A percentile compares a stretch with the other conserved stretches of the same genome.
Conservation (phyloP, 2,113 vertebrate species). For the Nicator chloris region DNA sequence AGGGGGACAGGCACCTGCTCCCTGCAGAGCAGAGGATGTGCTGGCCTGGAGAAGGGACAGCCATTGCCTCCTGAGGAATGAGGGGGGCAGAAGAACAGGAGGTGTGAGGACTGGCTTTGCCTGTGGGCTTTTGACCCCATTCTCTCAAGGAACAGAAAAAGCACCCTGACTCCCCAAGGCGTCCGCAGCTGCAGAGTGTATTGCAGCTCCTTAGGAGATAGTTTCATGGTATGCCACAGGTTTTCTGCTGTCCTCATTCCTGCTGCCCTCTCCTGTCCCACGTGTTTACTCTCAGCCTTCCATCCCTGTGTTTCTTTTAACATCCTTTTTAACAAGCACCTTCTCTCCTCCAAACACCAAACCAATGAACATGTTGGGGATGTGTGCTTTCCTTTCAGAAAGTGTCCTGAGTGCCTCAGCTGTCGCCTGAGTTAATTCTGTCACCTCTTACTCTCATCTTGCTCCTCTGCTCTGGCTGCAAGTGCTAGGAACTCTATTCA, state of each 20-base stretch:
- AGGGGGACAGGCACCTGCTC: fast-evolving
- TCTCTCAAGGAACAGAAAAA: not conserved
- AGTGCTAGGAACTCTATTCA: not conserved
- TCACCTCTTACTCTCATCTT: not conserved
- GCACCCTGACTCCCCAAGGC: not conserved
- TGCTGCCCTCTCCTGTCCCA: not conserved
- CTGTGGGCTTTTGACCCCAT: not conserved
- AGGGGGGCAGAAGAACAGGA: not conserved
- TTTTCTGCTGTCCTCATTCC: not conserved
- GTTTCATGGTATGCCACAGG: not conserved
- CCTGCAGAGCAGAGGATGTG: fast-evolving
- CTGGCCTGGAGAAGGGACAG: not conserved
- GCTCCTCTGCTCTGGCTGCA: not conserved
- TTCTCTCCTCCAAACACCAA: not conserved
- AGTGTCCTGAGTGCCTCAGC: not conserved
- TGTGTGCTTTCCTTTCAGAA: not conserved
- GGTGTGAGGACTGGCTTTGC: fast-evolving
- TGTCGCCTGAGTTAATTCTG: not conserved
- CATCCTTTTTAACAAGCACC: not conserved
- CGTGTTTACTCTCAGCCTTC: not conserved
- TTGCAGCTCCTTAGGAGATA: too few relatives aligned
- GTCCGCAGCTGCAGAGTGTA: fast-evolving
- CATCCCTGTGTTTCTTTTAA: not conserved
- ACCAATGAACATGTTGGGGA: fast-evolving
- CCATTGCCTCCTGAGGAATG: fast-evolving